A percentile compares a stretch with the other conserved stretches of the same genome.
Evolutionary conservation across 2,113 vertebrate species (phyloP).

Genomic region (Megaceryle torquata): DNA sequence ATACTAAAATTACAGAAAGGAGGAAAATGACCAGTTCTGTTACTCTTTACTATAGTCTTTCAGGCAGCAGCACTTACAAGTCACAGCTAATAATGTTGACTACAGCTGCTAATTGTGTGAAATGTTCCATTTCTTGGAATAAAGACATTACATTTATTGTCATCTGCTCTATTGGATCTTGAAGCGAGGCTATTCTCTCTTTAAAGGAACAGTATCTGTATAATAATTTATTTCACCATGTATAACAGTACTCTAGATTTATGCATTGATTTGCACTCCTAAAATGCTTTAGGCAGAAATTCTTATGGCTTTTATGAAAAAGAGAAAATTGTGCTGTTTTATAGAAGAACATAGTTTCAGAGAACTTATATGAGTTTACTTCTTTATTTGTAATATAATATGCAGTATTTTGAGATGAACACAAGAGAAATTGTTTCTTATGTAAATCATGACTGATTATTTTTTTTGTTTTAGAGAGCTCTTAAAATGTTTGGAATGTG

Average conservation of each 20-base stretch:
- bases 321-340: background rate
- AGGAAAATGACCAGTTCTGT: background rate
- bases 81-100: background rate
- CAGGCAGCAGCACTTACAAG: background rate
- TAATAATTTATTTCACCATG: background rate
- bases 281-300: background rate
- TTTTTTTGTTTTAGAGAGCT: background rate
- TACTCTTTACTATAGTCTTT: background rate
- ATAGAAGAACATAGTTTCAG: background rate
- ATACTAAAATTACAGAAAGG: background rate
- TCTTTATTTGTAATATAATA: background rate
- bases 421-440: background rate
- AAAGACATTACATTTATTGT: background rate
- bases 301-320: background rate
- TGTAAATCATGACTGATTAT: background rate
- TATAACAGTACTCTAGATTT: background rate
- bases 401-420: background rate
- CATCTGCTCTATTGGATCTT: background rate
- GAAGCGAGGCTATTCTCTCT: background rate
- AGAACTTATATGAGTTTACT: background rate
- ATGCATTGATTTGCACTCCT: background rate
- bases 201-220: background rate
- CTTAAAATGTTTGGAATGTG: background rate
- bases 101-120: background rate
- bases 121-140: slow-evolving; percentile 8